These are phyloP conservation scores for Athrips mouffetella DNA, from an alignment of 2,888 invertebrate genomes.

Conservation along the genomic window DNA sequence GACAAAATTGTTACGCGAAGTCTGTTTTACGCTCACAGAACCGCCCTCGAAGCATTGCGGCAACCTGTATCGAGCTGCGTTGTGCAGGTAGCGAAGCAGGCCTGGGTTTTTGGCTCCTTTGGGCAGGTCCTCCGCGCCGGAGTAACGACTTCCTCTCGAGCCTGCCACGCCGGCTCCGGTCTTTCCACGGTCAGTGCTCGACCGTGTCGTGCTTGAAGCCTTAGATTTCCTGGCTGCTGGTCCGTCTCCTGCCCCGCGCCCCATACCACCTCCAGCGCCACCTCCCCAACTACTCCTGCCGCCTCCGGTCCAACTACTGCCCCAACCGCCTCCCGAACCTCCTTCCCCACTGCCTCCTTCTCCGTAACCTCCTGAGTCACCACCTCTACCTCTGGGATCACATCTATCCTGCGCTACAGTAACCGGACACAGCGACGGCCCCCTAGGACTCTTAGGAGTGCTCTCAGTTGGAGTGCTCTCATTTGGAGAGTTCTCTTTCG, in stretches of 20 bases:
- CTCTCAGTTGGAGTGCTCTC: too few species aligned
- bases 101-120: conserved; percentile 57
- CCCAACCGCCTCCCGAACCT: too few species aligned
- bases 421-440: not conserved
- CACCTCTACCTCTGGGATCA: too few species aligned
- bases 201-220: too few species aligned
- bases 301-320: too few species aligned
- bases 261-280: too few species aligned
- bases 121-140: conserved; percentile 43
- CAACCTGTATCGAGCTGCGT: conserved; percentile 58
- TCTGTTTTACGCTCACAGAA: conserved; percentile 58
- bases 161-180: conserved; percentile 69
- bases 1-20: conserved; percentile 53
- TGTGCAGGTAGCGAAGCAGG: conserved; percentile 63
- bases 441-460: too few species aligned
- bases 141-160: conserved; percentile 53
- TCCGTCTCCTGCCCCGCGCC: conserved; percentile 38
- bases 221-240: conserved; percentile 28
- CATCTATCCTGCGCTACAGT: conserved; percentile 8
- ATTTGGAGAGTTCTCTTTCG: conserved; percentile 14
- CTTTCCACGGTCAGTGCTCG: conserved; percentile 57
- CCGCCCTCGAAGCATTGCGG: conserved; percentile 74
- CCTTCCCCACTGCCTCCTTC: too few species aligned
- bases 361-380: too few species aligned
- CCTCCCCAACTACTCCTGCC: too few species aligned